Conservation (phyloP, 2,888 invertebrate genomes). For the Carterocephalus palaemon region DNA sequence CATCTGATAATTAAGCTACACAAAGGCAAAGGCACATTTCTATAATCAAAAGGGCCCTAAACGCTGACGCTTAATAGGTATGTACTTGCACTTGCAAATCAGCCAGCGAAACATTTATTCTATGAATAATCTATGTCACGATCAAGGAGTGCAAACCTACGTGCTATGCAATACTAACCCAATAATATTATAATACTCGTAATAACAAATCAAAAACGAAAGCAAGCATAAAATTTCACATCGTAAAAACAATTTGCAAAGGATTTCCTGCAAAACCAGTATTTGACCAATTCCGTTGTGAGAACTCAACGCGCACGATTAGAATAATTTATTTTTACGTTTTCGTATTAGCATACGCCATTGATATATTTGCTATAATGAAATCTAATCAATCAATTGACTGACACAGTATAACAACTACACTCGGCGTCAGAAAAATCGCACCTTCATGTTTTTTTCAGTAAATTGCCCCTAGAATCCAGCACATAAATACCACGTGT, state of each 20-base stretch:
- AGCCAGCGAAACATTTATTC: constrained; percentile 51
- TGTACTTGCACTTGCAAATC: constrained; percentile 48
- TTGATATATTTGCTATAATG: constrained; percentile 19
- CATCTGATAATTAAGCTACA: too few species aligned
- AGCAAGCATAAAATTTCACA: constrained; percentile 7
- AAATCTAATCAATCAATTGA: constrained; percentile 22
- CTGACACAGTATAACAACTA: constrained; percentile 18
- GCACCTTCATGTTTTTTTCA: too few species aligned
- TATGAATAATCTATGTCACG: constrained; percentile 68
- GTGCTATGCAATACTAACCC: constrained; percentile 58
- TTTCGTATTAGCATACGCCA: constrained; percentile 14
- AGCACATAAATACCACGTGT: too few species aligned
- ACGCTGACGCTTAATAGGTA: not conserved
- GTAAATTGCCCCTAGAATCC: too few species aligned
- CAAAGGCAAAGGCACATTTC: too few species aligned
- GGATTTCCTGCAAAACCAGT: constrained; percentile 14
- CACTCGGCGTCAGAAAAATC: too few species aligned
- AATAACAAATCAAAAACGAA: constrained; percentile 32
- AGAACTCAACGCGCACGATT: not conserved
- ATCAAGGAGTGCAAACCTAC: constrained; percentile 69
- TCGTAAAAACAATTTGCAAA: constrained; percentile 2
- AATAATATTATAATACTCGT: constrained; percentile 50
- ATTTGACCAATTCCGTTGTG: constrained; percentile 3
- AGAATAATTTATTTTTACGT: constrained; percentile 17
- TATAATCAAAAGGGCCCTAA: too few species aligned